Conservation (phyloP, 2,113 vertebrate genomes). For the Electrona antarctica region DNA sequence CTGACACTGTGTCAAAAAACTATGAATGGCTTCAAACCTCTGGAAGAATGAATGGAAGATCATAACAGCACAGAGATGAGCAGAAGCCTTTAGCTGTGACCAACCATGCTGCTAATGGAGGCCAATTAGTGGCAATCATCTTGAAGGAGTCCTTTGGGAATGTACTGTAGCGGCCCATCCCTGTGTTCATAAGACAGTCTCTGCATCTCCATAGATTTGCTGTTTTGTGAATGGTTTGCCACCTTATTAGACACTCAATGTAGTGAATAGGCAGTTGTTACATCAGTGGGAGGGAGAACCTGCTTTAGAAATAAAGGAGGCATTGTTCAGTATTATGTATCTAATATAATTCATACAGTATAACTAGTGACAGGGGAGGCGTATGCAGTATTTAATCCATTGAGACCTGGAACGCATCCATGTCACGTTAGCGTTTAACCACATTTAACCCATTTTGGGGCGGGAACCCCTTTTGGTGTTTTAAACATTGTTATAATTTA, state of each 20-base stretch:
- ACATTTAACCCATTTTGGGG: too few species aligned
- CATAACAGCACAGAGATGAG: constrained; percentile 7
- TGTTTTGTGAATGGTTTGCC: constrained; percentile 26
- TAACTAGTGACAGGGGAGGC: constrained; percentile 12
- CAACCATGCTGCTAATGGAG: constrained; percentile 58
- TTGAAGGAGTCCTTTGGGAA: constrained; percentile 51
- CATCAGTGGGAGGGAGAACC: not conserved
- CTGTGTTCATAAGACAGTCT: constrained; percentile 27
- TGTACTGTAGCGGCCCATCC: constrained; percentile 4
- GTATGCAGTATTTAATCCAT: constrained; percentile 13
- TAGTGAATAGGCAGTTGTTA: constrained; percentile 25
- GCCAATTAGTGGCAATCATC: constrained; percentile 64
- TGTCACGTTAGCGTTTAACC: too few species aligned
- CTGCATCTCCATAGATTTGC: constrained; percentile 10
- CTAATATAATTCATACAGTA: not conserved
- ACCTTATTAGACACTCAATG: constrained; percentile 35
- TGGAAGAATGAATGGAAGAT: not conserved
- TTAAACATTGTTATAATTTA: too few species aligned
- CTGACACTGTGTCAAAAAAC: not conserved
- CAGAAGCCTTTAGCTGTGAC: constrained; percentile 27
- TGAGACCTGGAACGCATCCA: too few species aligned
- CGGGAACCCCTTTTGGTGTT: too few species aligned
- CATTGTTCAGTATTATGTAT: not conserved
- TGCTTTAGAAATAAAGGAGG: not conserved
- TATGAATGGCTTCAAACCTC: not conserved